Percentiles rank a stretch among this genome's conserved stretches.
These are phyloP conservation scores for Cylas formicarius DNA, from an alignment of 1,140 invertebrate species.

Conservation along the genomic window DNA sequence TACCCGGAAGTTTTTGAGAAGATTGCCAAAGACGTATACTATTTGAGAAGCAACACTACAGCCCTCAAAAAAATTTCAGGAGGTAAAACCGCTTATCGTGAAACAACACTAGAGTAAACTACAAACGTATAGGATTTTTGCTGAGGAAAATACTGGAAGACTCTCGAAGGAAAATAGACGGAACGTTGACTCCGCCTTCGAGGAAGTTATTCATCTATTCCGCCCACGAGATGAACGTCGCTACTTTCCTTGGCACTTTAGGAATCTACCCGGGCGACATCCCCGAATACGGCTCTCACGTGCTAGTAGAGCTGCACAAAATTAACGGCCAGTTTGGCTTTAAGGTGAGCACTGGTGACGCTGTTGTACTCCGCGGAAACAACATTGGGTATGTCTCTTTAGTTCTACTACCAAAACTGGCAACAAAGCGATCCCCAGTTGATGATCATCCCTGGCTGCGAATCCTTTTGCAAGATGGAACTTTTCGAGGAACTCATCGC, in stretches of 20 bases:
- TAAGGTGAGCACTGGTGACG: conserved; percentile 19
- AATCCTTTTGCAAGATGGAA: too few relatives aligned
- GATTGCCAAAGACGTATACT: conserved; percentile 3
- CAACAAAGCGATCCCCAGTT: too few relatives aligned
- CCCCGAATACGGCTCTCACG: conserved; percentile 21
- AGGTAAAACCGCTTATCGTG: conserved; percentile 2
- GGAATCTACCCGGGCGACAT: conserved; percentile 15
- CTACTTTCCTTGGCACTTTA: conserved; percentile 12
- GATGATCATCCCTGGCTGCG: too few relatives aligned
- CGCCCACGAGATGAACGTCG: conserved; percentile 24
- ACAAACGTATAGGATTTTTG: conserved; percentile 8
- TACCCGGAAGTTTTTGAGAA: not conserved
- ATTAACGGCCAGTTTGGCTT: conserved; percentile 16
- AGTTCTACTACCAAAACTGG: too few relatives aligned
- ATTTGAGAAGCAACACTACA: conserved; percentile 5
- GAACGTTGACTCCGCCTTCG: not conserved
- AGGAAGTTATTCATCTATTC: conserved; percentile 22
- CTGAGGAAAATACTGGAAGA: conserved; percentile 13
- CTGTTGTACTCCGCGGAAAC: too few relatives aligned
- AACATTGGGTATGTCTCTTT: too few relatives aligned
- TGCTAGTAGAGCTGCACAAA: conserved; percentile 22
- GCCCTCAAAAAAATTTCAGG: conserved; percentile 1
- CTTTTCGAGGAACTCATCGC: too few relatives aligned
- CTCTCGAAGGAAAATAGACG: conserved; percentile 8
- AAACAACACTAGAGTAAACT: not conserved